These are phyloP conservation scores for Micropoecilia bifurca DNA, from an alignment of 2,797 vertebrate genomes.

Conservation along the genomic window DNA sequence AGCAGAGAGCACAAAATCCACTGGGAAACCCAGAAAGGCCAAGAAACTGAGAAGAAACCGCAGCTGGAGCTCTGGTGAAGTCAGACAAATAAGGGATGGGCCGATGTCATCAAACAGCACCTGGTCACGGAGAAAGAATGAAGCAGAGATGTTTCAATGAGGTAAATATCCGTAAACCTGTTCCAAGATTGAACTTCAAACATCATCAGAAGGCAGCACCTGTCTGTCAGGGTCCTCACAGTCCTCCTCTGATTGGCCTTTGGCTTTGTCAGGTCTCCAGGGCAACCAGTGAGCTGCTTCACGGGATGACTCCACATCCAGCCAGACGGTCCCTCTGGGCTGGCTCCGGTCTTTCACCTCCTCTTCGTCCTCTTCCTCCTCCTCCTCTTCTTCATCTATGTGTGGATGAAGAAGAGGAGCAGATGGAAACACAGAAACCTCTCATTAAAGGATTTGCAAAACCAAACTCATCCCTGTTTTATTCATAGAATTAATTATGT, in stretches of 20 bases:
- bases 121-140: conserved; percentile 62
- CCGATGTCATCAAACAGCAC: conserved; percentile 96
- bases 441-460: not conserved
- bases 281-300: conserved; percentile 92
- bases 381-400: conserved; percentile 82
- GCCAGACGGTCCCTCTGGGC: conserved; percentile 89
- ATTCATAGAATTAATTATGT: too few species aligned
- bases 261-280: conserved; percentile 92
- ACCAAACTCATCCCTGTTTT: not conserved
- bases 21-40: conserved; percentile 91
- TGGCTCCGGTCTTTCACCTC: conserved; percentile 89
- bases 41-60: conserved; percentile 87
- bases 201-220: conserved; percentile 67
- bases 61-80: conserved; percentile 79
- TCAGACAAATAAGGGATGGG: conserved; percentile 87
- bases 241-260: conserved; percentile 91
- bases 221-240: conserved; percentile 98
- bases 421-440: not conserved
- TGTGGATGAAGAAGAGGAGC: conserved; percentile 33
- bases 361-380: conserved; percentile 86
- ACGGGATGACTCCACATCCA: conserved; percentile 87
- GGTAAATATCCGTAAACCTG: not conserved
- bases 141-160: not conserved
- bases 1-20: conserved; percentile 62
- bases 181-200: not conserved